These are phyloP conservation scores for Ptychoptera albimana DNA, from an alignment of 2,888 invertebrate genomes.

Conservation along the genomic window DNA sequence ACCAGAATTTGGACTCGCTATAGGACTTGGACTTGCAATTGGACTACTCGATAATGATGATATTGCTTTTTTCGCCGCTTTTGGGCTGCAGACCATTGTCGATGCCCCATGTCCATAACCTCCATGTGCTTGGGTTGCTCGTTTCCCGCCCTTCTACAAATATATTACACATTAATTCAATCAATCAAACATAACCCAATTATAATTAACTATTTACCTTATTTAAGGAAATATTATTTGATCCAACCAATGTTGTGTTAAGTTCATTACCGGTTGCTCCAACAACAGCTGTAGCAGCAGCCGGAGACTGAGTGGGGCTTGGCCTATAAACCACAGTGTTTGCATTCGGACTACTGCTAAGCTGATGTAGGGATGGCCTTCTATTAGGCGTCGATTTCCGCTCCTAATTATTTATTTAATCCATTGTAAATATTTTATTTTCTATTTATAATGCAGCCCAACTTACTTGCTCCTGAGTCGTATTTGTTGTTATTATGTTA, in stretches of 20 bases:
- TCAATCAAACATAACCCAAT: neutral
- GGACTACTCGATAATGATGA: constrained; percentile 27
- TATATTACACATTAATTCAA: neutral
- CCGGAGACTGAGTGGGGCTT: constrained; percentile 31
- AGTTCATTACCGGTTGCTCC: constrained; percentile 31
- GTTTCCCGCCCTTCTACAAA: constrained; percentile 25
- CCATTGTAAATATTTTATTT: neutral
- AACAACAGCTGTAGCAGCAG: constrained; percentile 27
- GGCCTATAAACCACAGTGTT: constrained; percentile 31
- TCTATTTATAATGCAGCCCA: neutral
- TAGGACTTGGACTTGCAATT: constrained; percentile 29
- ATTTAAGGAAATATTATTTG: constrained; percentile 31
- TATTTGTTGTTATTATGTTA: constrained; percentile 29
- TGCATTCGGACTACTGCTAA: constrained; percentile 31
- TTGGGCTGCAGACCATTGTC: constrained; percentile 30
- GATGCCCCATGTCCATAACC: constrained; percentile 29
- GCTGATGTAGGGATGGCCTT: constrained; percentile 31
- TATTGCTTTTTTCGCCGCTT: constrained; percentile 30
- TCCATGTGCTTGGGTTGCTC: constrained; percentile 19
- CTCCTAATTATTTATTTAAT: constrained; percentile 17
- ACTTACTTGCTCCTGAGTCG: constrained; percentile 29
- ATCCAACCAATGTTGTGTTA: constrained; percentile 32
- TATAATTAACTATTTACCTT: constrained; percentile 18
- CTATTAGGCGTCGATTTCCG: constrained; percentile 33
- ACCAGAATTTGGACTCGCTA: constrained; percentile 29